These are phyloP conservation scores for Apogon hyalosoma DNA, from an alignment of 2,797 vertebrate species.

Conservation along the genomic window DNA sequence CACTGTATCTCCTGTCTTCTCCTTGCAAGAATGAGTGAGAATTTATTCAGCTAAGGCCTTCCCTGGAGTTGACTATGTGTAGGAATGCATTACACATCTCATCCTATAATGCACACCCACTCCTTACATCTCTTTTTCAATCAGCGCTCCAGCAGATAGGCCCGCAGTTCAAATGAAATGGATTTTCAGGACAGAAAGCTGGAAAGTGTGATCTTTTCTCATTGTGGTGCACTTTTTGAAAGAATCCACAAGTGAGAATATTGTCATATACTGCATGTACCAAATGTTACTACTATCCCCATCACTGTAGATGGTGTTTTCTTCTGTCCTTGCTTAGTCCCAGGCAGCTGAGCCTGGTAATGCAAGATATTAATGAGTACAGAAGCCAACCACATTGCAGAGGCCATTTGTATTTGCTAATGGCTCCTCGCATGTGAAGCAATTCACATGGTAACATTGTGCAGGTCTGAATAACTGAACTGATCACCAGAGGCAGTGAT, in stretches of 20 bases:
- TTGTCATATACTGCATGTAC: not conserved
- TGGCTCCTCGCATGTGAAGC: conserved; percentile 27
- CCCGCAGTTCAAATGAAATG: conserved; percentile 20
- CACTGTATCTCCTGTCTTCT: conserved; percentile 3
- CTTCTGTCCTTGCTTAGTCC: not conserved
- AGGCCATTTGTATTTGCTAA: conserved; percentile 41
- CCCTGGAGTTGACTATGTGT: conserved; percentile 55
- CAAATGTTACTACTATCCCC: not conserved
- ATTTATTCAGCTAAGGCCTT: conserved; percentile 40
- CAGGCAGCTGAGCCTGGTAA: not conserved
- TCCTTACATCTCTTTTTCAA: conserved; percentile 27
- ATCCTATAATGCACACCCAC: conserved; percentile 59
- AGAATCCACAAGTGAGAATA: not conserved
- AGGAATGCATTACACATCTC: conserved; percentile 58
- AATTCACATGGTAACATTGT: not conserved
- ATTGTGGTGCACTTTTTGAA: not conserved
- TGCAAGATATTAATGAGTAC: conserved; percentile 10
- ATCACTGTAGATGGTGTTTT: not conserved
- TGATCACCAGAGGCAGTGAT: not conserved
- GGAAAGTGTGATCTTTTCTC: not conserved
- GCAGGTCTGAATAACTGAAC: not conserved
- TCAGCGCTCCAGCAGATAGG: conserved; percentile 20
- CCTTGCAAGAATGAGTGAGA: conserved; percentile 32
- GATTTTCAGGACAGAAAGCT: not conserved
- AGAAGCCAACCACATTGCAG: conserved; percentile 17